A percentile compares a stretch with the other conserved stretches of the same genome.
These are phyloP conservation scores for Drosophila elegans DNA, from an alignment of 1,140 invertebrate species.

Conservation along the genomic window DNA sequence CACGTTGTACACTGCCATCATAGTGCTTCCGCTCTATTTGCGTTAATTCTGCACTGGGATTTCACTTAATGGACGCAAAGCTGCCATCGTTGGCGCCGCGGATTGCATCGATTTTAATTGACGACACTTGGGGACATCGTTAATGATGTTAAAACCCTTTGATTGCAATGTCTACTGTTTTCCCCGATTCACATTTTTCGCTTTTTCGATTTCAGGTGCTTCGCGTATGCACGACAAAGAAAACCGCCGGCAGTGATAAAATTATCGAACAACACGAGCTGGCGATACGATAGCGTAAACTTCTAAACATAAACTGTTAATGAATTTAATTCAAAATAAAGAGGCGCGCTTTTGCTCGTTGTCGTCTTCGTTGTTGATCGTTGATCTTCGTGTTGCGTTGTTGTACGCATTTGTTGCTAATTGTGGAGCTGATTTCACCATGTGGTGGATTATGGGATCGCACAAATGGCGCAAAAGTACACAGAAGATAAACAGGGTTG, in stretches of 20 bases:
- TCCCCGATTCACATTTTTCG: constrained; percentile 16
- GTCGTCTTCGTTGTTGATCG: constrained; percentile 54
- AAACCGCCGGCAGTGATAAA: constrained; percentile 6
- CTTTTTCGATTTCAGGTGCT: constrained; percentile 9
- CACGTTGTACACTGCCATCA: constrained; percentile 40
- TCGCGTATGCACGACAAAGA: constrained; percentile 1
- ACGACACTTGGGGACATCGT: constrained; percentile 45
- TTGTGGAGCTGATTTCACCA: constrained; percentile 58
- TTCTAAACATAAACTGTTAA: constrained; percentile 81
- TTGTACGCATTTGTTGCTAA: constrained; percentile 40
- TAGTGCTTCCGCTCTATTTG: constrained; percentile 59
- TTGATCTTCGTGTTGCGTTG: constrained; percentile 34
- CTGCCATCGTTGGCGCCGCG: neutral
- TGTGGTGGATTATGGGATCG: constrained; percentile 51
- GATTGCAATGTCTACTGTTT: too few relatives aligned
- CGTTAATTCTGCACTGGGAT: constrained; percentile 34
- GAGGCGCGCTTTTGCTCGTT: constrained; percentile 43
- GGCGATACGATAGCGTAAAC: constrained; percentile 30
- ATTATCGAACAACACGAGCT: constrained; percentile 25
- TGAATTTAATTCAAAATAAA: constrained; percentile 68
- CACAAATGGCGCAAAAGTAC: constrained; percentile 12
- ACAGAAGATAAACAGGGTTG: constrained; percentile 15
- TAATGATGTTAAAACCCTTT: constrained; percentile 32
- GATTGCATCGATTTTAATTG: constrained; percentile 52
- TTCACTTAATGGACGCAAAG: constrained; percentile 41